These are phyloP conservation scores for Lissocephala sabroskyi DNA, from an alignment of 2,888 invertebrate species.

Conservation along the genomic window DNA sequence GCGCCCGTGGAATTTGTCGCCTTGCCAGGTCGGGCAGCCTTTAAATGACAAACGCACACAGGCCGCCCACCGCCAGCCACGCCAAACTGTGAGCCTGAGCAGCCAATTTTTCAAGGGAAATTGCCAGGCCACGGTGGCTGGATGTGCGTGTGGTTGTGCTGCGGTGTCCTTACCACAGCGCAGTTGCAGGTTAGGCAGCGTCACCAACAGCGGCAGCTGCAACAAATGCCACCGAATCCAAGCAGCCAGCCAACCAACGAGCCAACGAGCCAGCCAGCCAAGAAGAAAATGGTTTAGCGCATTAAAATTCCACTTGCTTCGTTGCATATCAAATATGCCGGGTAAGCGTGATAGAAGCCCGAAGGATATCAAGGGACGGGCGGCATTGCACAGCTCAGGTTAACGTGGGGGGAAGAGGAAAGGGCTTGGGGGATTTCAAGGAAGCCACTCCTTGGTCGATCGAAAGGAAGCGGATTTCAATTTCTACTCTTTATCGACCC, in stretches of 20 bases:
- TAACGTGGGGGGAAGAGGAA: too few species aligned
- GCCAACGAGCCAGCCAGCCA: conserved; percentile 21
- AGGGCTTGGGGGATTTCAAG: too few species aligned
- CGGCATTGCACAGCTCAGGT: conserved; percentile 8
- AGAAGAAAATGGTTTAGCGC: conserved; percentile 58
- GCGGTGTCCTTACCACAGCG: too few species aligned
- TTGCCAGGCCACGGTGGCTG: conserved; percentile 34
- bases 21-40: not conserved
- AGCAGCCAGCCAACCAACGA: not conserved
- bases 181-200: conserved; percentile 2
- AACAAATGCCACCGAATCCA: not conserved
- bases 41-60: not conserved
- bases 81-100: conserved; percentile 1
- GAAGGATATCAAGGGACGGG: too few species aligned
- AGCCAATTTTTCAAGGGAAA: conserved; percentile 37
- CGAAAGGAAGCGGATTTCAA: too few species aligned
- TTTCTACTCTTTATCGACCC: conserved; percentile 1
- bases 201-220: not conserved
- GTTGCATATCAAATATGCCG: conserved; percentile 61
- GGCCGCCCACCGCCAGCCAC: not conserved
- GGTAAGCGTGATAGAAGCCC: too few species aligned
- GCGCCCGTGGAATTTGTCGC: not conserved
- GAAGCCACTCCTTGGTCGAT: not conserved
- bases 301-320: conserved; percentile 61
- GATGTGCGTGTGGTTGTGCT: conserved; percentile 29